Percentiles rank a stretch among this genome's conserved stretches.
Conservation (phyloP, 1,140 invertebrate genomes). For the Antheraea mylitta region DNA sequence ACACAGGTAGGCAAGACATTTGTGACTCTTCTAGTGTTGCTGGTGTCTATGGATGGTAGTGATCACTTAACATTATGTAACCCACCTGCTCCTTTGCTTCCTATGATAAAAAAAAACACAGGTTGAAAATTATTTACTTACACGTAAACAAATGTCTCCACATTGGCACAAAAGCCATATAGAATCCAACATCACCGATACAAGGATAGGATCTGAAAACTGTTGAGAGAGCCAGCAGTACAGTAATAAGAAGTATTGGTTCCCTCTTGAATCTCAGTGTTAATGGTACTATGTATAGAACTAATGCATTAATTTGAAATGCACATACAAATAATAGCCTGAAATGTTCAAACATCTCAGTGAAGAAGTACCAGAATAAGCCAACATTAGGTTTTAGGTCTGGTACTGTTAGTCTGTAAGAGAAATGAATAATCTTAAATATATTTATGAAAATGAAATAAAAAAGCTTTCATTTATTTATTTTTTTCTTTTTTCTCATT, state of each 20-base stretch:
- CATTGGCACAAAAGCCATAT: constrained; percentile 92
- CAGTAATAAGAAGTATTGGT: constrained; percentile 91
- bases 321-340: constrained; percentile 95
- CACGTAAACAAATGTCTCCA: constrained; percentile 95
- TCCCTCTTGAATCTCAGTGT: constrained; percentile 92
- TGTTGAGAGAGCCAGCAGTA: constrained; percentile 90
- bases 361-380: constrained; percentile 99
- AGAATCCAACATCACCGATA: constrained; percentile 96
- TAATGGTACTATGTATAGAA: constrained; percentile 94
- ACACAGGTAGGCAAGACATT: too few relatives aligned
- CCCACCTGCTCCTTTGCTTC: too few relatives aligned
- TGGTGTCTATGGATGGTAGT: too few relatives aligned
- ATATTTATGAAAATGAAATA: not conserved
- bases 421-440: constrained; percentile 27
- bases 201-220: constrained; percentile 99
- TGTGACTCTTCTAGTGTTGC: too few relatives aligned
- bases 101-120: too few relatives aligned
- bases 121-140: constrained; percentile 77
- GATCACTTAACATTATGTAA: too few relatives aligned
- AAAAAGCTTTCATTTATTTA: not conserved
- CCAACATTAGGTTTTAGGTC: constrained; percentile 98
- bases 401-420: constrained; percentile 88
- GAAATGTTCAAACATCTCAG: constrained; percentile 99
- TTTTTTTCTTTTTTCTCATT: not conserved
- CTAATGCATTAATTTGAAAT: constrained; percentile 97